phyloP scores from a whole-genome alignment of 1,140 invertebrate species.

The Holcopasites calliopsidis region DNA sequence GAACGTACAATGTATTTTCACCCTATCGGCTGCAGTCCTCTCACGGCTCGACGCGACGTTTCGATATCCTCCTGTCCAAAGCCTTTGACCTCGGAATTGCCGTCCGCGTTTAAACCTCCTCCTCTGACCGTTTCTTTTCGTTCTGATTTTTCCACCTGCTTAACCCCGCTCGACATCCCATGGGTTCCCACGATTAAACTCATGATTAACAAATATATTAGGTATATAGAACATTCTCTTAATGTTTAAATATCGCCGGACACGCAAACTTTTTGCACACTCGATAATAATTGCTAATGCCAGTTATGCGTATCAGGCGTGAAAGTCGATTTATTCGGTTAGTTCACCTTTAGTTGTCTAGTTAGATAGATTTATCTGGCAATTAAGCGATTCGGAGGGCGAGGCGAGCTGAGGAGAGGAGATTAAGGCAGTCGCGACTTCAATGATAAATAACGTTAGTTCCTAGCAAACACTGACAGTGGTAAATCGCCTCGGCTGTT shows the following conservation, averaged over 20 bases:
- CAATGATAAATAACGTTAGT: background rate
- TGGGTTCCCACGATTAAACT: background rate
- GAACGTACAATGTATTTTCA: conserved; percentile 43
- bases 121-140: conserved; percentile 1
- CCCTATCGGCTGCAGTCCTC: conserved; percentile 40
- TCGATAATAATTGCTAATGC: conserved; percentile 32
- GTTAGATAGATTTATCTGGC: conserved; percentile 29
- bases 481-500: background rate
- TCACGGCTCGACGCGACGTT: conserved; percentile 26
- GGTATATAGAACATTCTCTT: too few species aligned
- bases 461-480: too few species aligned
- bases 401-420: background rate
- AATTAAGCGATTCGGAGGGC: conserved; percentile 9
- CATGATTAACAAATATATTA: conserved; percentile 26
- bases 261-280: conserved; percentile 10
- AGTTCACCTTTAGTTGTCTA: background rate
- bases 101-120: conserved; percentile 27
- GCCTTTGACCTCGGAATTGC: conserved; percentile 43
- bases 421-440: conserved; percentile 12
- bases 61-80: conserved; percentile 40
- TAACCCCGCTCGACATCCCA: too few species aligned
- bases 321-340: background rate
- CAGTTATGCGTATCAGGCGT: background rate
- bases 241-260: too few species aligned
- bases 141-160: conserved; percentile 12